Base-by-base conservation (phyloP, 1,140 invertebrate genomes). In the Brachionus rotundiformis region DNA sequence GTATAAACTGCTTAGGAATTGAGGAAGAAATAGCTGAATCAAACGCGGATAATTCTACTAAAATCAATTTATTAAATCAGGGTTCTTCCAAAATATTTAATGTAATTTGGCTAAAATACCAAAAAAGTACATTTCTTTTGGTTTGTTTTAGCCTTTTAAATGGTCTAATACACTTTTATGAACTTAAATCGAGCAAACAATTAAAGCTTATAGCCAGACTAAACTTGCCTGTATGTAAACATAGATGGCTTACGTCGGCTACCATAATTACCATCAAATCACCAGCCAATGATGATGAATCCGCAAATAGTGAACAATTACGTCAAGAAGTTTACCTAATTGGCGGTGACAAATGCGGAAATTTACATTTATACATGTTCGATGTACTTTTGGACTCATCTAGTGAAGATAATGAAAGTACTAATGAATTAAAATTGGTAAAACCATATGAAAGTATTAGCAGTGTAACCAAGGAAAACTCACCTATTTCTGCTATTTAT, bases 1-100 rank as follows among this genome's bases (percentile, higher is more conserved):
- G 76, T 13, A 79, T 79, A 29, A 79, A 79, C 25, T 79, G 76
- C 41, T 10, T 59, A 16, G 59, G 76, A 10, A 79, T 79, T 63
- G 76, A 79, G 16, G 76, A 79, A 63, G 76, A 79, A 25, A 8
- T 59, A 63, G 36, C 23, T 6, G 47, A 63, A 27, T 33, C 76
- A 36, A 63, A 63, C 33, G 27, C 31, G 16, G 6, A 36, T 10
- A 39, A 27, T 23, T 59, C 76, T 10, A 29, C 47, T 4, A 73
- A 73, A 41, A 6, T 29, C 0, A 73, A 13, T 73, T 3, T 73
- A 5, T 29, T 44, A 73, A 73, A 36, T 13, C 68, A 44, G 13
- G 68, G 68, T 23, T 54, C 76, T 11, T 54, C 76, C 1, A 79
- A 79, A 41, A 79, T 79, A 11, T 79, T 54, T n/a, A 63, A 33